Base-by-base conservation (phyloP, 2,888 invertebrate species). In the Orchesellides sinensis region DNA sequence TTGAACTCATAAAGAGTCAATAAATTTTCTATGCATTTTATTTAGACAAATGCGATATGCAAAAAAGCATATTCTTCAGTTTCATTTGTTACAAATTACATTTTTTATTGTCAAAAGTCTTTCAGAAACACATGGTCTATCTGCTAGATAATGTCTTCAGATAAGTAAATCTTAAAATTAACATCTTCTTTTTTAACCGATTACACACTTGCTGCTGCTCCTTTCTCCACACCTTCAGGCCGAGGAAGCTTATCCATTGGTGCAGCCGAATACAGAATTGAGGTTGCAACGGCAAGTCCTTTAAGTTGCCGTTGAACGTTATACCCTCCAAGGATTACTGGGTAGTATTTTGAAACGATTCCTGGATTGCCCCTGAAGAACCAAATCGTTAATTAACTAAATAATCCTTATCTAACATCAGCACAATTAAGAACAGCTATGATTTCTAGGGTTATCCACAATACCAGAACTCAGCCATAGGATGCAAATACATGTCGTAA, bases 401-500 rank as follows among this genome's bases (percentile, higher is more conserved):
- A 35, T 17, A 19, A 17, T 40, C 14, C 10, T 40, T 40, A 40
- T 8, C n/a, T n/a, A n/a, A n/a, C n/a, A n/a, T n/a, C n/a, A n/a
- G n/a, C n/a, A n/a, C n/a, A n/a, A n/a, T 40, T 40, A 8, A 40
- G 40, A 2, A 40, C 40, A 5, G 2, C 2, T 14, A 2, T 40
- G 40, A n/a, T 40, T 40, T 40, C 2, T 40, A 10, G 40, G 8
- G 0, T 19, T 45, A 32, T 3, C 10, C n/a, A 10, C 17, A 4
- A 56, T 56, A 68, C 77, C 77, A 77, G 27, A 49, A 45, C 17
- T 47, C 35, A 19, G 25, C n/a, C 77, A 77, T 77, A 4, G 77
- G 77, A 0, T 35, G 32, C 10, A 78, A 47, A 25, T 78, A 78
- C 78, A 78, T 78, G 23, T 78, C 70, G 56, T 78, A 52, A 0